phyloP scores from a whole-genome alignment of 92 coral and sea anemone species.

The Palythoa heliodiscus region DNA sequence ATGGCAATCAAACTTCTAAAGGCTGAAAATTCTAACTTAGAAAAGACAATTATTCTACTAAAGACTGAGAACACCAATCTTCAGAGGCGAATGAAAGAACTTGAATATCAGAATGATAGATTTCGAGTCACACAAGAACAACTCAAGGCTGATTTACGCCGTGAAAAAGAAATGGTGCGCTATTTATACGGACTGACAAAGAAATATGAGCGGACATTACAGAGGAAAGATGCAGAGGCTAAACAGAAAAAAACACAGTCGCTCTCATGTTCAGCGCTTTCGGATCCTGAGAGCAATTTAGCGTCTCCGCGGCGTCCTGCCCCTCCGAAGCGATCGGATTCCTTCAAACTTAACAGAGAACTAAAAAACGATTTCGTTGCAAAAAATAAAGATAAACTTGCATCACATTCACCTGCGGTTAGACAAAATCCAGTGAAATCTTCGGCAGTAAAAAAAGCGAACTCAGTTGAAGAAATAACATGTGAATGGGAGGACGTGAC shows the following conservation, averaged over 20 bases:
- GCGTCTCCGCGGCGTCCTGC: slow-evolving; percentile 66
- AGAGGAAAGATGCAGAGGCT: slow-evolving; percentile 86
- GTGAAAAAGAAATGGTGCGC: slow-evolving; percentile 88
- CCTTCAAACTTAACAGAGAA: slow-evolving; percentile 73
- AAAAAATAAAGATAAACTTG: slow-evolving; percentile 62
- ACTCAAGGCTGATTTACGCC: slow-evolving; percentile 77
- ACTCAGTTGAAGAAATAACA: slow-evolving; percentile 64
- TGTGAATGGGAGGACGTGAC: slow-evolving; percentile 92
- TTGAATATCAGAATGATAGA: slow-evolving; percentile 87
- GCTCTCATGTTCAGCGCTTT: slow-evolving; percentile 18
- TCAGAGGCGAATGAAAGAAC: slow-evolving; percentile 82
- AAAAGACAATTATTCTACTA: slow-evolving; percentile 82
- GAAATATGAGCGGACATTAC: slow-evolving; percentile 89
- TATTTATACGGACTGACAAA: slow-evolving; percentile 78
- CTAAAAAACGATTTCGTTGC: slow-evolving; percentile 53
- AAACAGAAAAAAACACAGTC: slow-evolving; percentile 54
- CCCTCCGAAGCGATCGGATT: slow-evolving; percentile 89
- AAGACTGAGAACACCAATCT: slow-evolving; percentile 85
- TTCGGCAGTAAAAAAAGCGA: slow-evolving; percentile 51
- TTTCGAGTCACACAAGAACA: slow-evolving; percentile 88
- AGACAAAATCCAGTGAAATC: slow-evolving; percentile 46
- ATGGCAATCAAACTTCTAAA: slow-evolving; percentile 89
- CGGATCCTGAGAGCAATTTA: slow-evolving; percentile 49
- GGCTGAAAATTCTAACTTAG: slow-evolving; percentile 89
- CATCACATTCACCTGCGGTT: slow-evolving; percentile 16